phyloP scores from a whole-genome alignment of 1,140 invertebrate species.

The Ptiloglossa arizonensis region DNA sequence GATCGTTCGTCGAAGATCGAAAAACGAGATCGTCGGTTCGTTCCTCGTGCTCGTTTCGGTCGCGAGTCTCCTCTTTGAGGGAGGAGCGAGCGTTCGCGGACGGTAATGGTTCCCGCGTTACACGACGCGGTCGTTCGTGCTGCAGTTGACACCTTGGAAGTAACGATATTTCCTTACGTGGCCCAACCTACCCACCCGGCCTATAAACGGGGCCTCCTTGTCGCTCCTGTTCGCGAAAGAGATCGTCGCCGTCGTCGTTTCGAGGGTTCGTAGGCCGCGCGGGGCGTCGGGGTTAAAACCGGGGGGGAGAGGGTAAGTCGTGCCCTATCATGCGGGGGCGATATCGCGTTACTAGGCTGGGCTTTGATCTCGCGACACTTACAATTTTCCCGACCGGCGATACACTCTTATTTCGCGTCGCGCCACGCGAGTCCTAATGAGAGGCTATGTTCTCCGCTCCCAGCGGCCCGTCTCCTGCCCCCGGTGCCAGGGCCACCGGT shows the following conservation, averaged over 20 bases:
- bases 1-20: background rate
- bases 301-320: conserved; percentile 35
- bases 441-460: conserved; percentile 77
- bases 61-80: conserved; percentile 39
- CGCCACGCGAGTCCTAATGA: conserved; percentile 81
- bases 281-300: background rate
- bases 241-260: conserved; percentile 5
- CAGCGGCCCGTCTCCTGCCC: conserved; percentile 33
- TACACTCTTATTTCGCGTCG: conserved; percentile 81
- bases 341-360: conserved; percentile 80
- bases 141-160: conserved; percentile 63
- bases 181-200: background rate
- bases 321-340: conserved; percentile 68
- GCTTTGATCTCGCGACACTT: conserved; percentile 83
- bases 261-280: background rate
- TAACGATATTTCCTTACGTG: conserved; percentile 60
- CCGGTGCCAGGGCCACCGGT: conserved; percentile 56
- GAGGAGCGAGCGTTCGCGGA: background rate
- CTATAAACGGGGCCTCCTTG: conserved; percentile 23
- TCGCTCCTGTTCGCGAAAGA: conserved; percentile 23
- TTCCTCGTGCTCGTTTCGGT: background rate
- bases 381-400: conserved; percentile 81
- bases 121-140: conserved; percentile 13
- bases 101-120: background rate
- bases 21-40: background rate